Base-by-base conservation (phyloP, 2,888 invertebrate species). In the Eupithecia exiguata region DNA sequence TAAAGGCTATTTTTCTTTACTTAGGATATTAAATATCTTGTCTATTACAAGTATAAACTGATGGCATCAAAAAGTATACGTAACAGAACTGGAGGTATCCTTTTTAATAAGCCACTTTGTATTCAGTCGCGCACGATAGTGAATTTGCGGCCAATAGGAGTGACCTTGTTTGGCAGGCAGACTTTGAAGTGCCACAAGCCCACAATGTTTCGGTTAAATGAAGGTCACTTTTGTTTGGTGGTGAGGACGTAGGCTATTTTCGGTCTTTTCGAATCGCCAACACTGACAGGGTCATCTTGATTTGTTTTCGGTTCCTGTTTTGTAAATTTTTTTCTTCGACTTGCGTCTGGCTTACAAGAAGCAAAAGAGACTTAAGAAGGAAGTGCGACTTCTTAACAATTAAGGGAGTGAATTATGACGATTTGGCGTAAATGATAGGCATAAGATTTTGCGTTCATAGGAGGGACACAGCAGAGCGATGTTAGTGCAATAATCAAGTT, bases 101-200 rank as follows among this genome's bases (percentile, higher is more conserved):
- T 73, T 77, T 80, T 73, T 80, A 80, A 80, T 80, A 77, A 72
- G 38, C 72, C 78, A 79, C 79, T 80, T 80, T 79, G 80, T 80
- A 80, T 80, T 79, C 80, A 75, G 77, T 70, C 67, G 35, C 69
- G 40, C 62, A 35, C 58, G n/a, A 53, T 75, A 73, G 78, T 75
- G 67, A 68, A 70, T 76, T 76, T 71, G 66, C 61, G 75, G 73
- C 61, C 73, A 4, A 58, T 43, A 40, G 46, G 43, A 67, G 70
- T 58, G 69, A 66, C 63, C 69, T 72, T 70, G 68, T 78, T 77
- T 77, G 71, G 75, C 68, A 76, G 70, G 71, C 65, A 62, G n/a
- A 71, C 74, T 74, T 30, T 36, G 53, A 40, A 65, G 65, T 74
- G 68, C 46, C 70, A 75, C 69, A 71, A 74, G 71, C 65, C 46